These are phyloP conservation scores for Lithophane socia DNA, from an alignment of 2,888 invertebrate species.

Conservation along the genomic window DNA sequence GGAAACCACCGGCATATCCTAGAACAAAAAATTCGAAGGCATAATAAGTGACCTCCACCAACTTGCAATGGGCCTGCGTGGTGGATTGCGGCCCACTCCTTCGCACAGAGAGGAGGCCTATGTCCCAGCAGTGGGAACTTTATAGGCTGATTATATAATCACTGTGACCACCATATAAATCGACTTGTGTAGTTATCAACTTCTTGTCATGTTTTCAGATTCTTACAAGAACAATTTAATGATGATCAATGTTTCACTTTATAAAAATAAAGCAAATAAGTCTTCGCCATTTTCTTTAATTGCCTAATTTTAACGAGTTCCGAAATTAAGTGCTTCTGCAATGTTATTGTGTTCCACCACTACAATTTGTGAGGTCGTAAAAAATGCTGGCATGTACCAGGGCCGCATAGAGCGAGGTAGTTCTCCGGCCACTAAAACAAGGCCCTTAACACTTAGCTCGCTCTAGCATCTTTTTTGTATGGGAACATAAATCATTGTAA, in stretches of 20 bases:
- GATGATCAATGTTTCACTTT: neutral
- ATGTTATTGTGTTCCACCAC: constrained; percentile 41
- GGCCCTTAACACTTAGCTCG: constrained; percentile 72
- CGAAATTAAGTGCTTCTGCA: constrained; percentile 37
- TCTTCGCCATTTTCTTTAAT: constrained; percentile 17
- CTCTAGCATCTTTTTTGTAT: constrained; percentile 79
- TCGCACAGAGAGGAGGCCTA: no score
- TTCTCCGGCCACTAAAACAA: constrained; percentile 77
- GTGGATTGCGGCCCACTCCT: no score
- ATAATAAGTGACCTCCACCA: no score
- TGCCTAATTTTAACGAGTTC: constrained; percentile 52
- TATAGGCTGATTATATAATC: neutral
- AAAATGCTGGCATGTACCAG: constrained; percentile 61
- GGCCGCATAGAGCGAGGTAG: constrained; percentile 68
- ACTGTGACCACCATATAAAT: neutral
- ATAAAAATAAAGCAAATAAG: neutral
- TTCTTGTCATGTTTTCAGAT: neutral
- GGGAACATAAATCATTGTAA: constrained; percentile 86
- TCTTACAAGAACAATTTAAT: no score
- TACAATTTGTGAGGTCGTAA: constrained; percentile 57
- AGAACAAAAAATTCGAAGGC: no score
- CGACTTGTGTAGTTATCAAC: neutral
- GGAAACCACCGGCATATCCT: no score
- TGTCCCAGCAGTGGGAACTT: no score
- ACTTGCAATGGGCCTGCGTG: no score